Evolutionary conservation across 2,888 invertebrate species (phyloP).

Genomic region (Drosophila anomelani): DNA sequence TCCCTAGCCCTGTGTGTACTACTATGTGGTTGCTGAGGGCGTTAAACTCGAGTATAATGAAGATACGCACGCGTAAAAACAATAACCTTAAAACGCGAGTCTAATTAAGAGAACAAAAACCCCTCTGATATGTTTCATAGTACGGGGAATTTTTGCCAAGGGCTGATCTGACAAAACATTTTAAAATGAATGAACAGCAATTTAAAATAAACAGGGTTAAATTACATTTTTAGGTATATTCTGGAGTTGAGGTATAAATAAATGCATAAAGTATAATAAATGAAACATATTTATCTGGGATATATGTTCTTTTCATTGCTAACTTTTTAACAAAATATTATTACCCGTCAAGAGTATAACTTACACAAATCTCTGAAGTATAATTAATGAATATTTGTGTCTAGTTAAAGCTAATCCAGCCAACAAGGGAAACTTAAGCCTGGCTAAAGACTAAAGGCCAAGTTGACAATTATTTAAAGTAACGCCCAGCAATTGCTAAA

Average conservation of each 20-base stretch:
- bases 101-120: conserved; percentile 63
- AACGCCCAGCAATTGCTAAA: conserved; percentile 56
- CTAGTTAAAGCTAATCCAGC: background rate
- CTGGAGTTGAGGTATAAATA: background rate
- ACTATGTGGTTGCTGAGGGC: conserved; percentile 46
- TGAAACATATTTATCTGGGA: background rate
- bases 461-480: conserved; percentile 64
- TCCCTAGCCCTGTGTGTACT: conserved; percentile 16
- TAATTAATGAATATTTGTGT: background rate
- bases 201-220: conserved; percentile 5
- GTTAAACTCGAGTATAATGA: conserved; percentile 49
- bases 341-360: background rate
- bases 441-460: conserved; percentile 5
- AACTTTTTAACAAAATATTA: background rate
- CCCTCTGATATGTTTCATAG: conserved; percentile 1
- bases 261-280: background rate
- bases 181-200: background rate
- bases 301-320: background rate
- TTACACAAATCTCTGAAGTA: background rate
- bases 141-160: background rate
- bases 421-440: background rate
- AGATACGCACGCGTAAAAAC: conserved; percentile 67
- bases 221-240: background rate
- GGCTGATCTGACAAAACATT: conserved; percentile 12
- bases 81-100: conserved; percentile 62